Base-by-base conservation (phyloP, 2,113 vertebrate species). In the Nothobranchius kuhntae region DNA sequence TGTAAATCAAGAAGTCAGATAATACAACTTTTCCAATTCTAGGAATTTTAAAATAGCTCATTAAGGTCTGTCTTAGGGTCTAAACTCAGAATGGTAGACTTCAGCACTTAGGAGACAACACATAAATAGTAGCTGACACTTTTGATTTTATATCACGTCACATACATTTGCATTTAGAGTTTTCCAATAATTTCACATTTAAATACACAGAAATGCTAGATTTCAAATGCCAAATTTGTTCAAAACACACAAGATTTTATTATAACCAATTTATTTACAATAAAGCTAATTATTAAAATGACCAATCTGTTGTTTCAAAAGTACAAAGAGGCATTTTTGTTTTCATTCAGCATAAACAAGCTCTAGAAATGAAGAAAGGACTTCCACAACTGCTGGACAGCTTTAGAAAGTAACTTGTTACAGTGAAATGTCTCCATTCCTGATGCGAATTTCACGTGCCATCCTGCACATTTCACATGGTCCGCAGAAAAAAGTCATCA, bases 401-500 rank as follows among this genome's bases (percentile, higher is more conserved):
- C 8, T 42, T 17, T n/a, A 55, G 8, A 58, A 21, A 13, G 65
- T 36, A 26, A 38, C 52, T 55, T 12, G 11, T 75, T 77, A 81
- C 3, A 6, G 7, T 72, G 75, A 82, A 55, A 89, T 38, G 1
- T 93, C 91, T 80, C 93, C 92, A 71, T 89, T 92, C 61, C 89
- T 90, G 84, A 90, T 91, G 61, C 92, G 93, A 24, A 95, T 84
- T 91, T 95, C 94, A 72, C 94, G 82, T 7, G 93, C 86, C 94
- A 95, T 95, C 68, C 94, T 90, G 84, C 94, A 95, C 3, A 64
- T 6, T 63, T 95, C 94, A 56, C 84, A 93, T 0, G 71, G 1
- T 61, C 92, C 92, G 58, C 94, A 95, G 84, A 68, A 94, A 68
- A 54, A 89, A 44, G 69, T 86, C 90, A 93, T 90, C 76, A 94